Conservation (phyloP, 2,797 vertebrate genomes). For the Amphiprion clarkii region DNA sequence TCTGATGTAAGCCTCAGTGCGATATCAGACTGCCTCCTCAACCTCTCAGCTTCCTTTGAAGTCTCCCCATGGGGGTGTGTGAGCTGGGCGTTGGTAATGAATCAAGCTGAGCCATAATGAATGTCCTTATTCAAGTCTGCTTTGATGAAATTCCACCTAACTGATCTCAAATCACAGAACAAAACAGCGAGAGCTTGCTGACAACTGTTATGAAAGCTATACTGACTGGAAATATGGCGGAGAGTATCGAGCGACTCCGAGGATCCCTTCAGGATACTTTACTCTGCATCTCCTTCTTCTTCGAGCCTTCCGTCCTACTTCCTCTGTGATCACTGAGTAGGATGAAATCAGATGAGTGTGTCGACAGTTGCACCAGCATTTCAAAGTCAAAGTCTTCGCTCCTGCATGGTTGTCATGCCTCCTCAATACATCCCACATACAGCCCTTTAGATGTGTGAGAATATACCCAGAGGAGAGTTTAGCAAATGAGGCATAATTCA, state of each 20-base stretch:
- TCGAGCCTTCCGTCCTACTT: slow-evolving; percentile 30
- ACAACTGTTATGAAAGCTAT: slow-evolving; percentile 56
- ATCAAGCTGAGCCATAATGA: slow-evolving; percentile 75
- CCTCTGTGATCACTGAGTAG: slow-evolving; percentile 48
- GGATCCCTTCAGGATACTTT: slow-evolving; percentile 52
- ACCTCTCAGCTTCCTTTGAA: slow-evolving; percentile 67
- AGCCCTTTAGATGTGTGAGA: slow-evolving; percentile 5
- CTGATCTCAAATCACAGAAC: slow-evolving; percentile 77
- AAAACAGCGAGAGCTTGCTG: slow-evolving; percentile 58
- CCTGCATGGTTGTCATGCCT: slow-evolving; percentile 2
- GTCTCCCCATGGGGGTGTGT: slow-evolving; percentile 57
- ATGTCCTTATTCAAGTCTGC: slow-evolving; percentile 70
- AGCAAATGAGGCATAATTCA: slow-evolving; percentile 37
- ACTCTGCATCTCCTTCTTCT: slow-evolving; percentile 14
- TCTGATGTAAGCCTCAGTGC: slow-evolving; percentile 50
- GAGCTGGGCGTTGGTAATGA: slow-evolving; percentile 67
- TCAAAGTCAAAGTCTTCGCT: slow-evolving; percentile 36
- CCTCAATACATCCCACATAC: not conserved
- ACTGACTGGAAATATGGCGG: slow-evolving; percentile 32
- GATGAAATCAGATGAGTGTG: slow-evolving; percentile 49
- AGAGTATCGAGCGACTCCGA: slow-evolving; percentile 34
- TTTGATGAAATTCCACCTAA: slow-evolving; percentile 79
- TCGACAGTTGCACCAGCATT: slow-evolving; percentile 16
- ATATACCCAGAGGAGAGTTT: slow-evolving; percentile 14
- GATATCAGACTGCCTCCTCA: slow-evolving; percentile 59